phyloP scores from a whole-genome alignment of 1,140 invertebrate species.

The Oreohelix idahoensis region DNA sequence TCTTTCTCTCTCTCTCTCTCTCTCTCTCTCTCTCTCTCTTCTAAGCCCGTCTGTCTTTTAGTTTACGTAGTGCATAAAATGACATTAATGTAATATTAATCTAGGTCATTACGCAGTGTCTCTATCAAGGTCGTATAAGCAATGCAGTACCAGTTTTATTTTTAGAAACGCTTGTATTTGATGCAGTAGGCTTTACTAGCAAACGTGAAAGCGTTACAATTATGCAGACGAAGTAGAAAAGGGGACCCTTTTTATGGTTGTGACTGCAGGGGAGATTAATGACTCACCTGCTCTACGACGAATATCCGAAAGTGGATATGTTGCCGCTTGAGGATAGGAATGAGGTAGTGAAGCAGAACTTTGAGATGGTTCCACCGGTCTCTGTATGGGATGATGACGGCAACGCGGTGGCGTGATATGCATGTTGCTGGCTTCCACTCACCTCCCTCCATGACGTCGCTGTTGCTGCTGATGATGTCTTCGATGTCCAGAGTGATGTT shows the following conservation, averaged over 20 bases:
- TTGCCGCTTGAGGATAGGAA: slow-evolving; percentile 90
- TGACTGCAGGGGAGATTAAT: too few species aligned
- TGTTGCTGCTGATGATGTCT: slow-evolving; percentile 44
- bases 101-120: too few species aligned
- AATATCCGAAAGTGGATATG: slow-evolving; percentile 92
- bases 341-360: slow-evolving; percentile 89
- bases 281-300: slow-evolving; percentile 86
- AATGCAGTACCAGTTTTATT: too few species aligned
- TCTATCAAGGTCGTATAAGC: too few species aligned
- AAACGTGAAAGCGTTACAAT: too few species aligned
- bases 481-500: slow-evolving; percentile 17
- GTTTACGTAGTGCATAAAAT: too few species aligned
- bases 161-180: too few species aligned
- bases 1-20: background rate
- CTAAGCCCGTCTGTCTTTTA: too few species aligned
- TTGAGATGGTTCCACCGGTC: slow-evolving; percentile 86
- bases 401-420: slow-evolving; percentile 58
- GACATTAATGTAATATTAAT: too few species aligned
- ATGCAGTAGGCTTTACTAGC: too few species aligned
- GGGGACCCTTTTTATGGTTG: too few species aligned
- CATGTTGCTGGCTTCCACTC: slow-evolving; percentile 57
- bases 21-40: slow-evolving; percentile 13
- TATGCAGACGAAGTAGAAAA: too few species aligned
- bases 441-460: slow-evolving; percentile 51
- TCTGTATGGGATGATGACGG: slow-evolving; percentile 76